Conservation (phyloP, 2,888 invertebrate genomes). For the Sarcophaga rosellei region DNA sequence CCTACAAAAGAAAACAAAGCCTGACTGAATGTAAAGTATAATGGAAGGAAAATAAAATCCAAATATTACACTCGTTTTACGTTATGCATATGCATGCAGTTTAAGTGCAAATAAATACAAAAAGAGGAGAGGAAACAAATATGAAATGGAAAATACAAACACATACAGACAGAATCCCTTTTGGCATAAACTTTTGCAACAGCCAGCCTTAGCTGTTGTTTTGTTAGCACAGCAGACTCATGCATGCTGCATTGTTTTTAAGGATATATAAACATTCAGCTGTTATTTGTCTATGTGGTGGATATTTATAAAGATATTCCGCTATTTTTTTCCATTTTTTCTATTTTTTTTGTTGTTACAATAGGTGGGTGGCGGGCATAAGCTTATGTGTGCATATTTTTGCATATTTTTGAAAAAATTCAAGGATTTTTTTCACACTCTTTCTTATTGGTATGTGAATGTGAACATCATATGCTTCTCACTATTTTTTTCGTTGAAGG, state of each 20-base stretch:
- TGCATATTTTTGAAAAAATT: constrained; percentile 11
- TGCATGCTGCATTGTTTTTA: constrained; percentile 13
- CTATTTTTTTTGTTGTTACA: constrained; percentile 14
- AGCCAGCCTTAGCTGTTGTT: constrained; percentile 18
- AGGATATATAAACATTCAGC: constrained; percentile 53
- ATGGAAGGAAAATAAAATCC: constrained; percentile 21
- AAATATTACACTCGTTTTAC: constrained; percentile 53
- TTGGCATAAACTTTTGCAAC: constrained; percentile 40
- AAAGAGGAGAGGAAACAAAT: background rate
- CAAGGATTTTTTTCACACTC: constrained; percentile 26
- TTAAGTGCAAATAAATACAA: constrained; percentile 1
- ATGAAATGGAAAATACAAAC: constrained; percentile 11
- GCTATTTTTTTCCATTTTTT: constrained; percentile 4
- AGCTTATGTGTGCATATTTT: constrained; percentile 8
- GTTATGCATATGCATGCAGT: constrained; percentile 56
- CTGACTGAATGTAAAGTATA: constrained; percentile 18
- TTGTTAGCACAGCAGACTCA: constrained; percentile 22
- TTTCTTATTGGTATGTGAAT: constrained; percentile 35
- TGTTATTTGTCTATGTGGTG: constrained; percentile 62
- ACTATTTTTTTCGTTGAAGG: constrained; percentile 18
- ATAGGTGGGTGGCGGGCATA: constrained; percentile 10
- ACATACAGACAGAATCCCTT: constrained; percentile 53
- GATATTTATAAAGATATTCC: constrained; percentile 45
- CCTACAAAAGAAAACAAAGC: constrained; percentile 33
- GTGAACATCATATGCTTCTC: constrained; percentile 53